Evolutionary conservation across 2,888 invertebrate species (phyloP), one percentile per base, ranked within the genome.

Genomic region (Yponomeuta sedellus): DNA sequence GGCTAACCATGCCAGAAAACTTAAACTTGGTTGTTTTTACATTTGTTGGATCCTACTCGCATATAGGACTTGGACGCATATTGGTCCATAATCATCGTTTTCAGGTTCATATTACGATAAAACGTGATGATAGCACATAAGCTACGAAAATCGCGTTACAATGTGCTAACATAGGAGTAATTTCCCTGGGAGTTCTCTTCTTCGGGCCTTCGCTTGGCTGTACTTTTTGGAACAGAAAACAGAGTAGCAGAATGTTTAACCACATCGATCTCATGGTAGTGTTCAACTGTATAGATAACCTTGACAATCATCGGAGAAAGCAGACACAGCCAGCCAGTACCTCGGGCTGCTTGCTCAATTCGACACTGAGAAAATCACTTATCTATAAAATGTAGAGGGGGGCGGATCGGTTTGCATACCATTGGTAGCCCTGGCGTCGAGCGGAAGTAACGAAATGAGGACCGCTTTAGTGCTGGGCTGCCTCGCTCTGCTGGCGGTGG

Each of bases 321-420:
- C 78, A 80, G 78, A 72, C 76, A 78, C 75, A 74, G 74, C 71
- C 69, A 70, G 70, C 71, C 69, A 70, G 70, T 71, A 72, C 73
- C 77, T 83, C 84, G 83, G 85, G 75, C 20, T 70, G 74, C 89
- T 52, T 90, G 82, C 86, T 69, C 76, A 88, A 91, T 74, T 70
- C 70, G 70, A 71, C 74, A 72, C 73, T 73, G 79, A 80, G 86
- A 85, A 85, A 88, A 84, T 75, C 71, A 65, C 39, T 77, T 74
- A 78, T 87, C 86, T 90, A 91, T 91, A 91, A 86, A 89, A 87
- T 77, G 78, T 79, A 75, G 59, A 62, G 81, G 74, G 70, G 77
- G 66, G 68, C 73, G 74, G 76, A 76, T 74, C 73, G 82, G 44
- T 52, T 77, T 83, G 76, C 80, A 76, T 74, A 81, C 73, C 72